These are phyloP conservation scores for Cacatua alba DNA, from an alignment of 2,113 vertebrate genomes.

Conservation along the genomic window DNA sequence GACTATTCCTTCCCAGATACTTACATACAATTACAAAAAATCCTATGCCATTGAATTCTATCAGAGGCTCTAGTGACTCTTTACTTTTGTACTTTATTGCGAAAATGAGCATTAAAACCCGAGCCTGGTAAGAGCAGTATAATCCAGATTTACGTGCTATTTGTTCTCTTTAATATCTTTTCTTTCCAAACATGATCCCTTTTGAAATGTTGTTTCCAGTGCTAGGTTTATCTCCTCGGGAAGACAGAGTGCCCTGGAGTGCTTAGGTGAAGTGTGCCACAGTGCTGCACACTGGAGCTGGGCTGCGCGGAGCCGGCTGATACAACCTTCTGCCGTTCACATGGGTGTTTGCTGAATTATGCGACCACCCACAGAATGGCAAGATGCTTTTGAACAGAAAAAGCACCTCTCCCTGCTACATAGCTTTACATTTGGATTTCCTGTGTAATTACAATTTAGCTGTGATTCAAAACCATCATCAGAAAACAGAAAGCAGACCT, in stretches of 20 bases:
- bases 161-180: not conserved
- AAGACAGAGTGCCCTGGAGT: not conserved
- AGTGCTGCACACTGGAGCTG: not conserved
- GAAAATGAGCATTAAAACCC: not conserved
- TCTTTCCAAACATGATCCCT: not conserved
- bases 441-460: slow-evolving; percentile 22
- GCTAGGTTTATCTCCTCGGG: not conserved
- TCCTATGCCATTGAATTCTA: not conserved
- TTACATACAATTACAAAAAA: not conserved
- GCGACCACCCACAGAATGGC: not conserved
- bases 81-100: not conserved
- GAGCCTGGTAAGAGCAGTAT: not conserved
- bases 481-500: slow-evolving; percentile 32
- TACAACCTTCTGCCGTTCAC: not conserved
- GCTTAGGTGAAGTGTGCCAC: not conserved
- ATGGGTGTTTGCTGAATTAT: not conserved
- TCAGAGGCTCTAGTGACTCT: not conserved
- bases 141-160: not conserved
- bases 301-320: not conserved
- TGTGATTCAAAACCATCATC: slow-evolving; percentile 46
- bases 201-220: not conserved
- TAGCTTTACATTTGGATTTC: slow-evolving; percentile 46
- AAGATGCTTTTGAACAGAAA: slow-evolving; percentile 41
- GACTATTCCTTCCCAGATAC: not conserved
- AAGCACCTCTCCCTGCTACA: slow-evolving; percentile 17